Base-by-base conservation (phyloP, 1,140 invertebrate species). In the Nasonia vitripennis region DNA sequence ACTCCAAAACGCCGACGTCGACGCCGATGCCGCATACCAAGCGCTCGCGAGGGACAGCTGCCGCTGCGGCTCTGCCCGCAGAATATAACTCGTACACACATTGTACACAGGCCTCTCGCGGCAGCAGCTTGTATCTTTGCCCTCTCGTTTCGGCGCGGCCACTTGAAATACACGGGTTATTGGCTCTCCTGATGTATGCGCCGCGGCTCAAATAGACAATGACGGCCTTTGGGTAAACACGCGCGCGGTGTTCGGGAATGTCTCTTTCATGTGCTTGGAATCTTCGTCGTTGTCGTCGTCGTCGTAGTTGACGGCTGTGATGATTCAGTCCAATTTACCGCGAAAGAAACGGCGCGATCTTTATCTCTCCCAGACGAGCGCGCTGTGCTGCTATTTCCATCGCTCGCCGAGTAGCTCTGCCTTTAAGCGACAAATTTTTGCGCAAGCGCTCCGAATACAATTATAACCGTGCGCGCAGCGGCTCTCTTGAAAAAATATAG, bases 191-290 rank as follows among this genome's bases (percentile, higher is more conserved):
- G 3, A 37, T n/a, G 1, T 62, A 6, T 2, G 20, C 6, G 77
- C 37, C 31, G 75, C 14, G 37, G 17, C 83, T 80, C 84, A 48
- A 85, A 81, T 71, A 80, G 84, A 86, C 45, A 74, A 73, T 48
- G 70, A 62, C 55, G 7, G 6, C 4, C 55, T 62, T 17, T n/a
- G 6, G 20, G 55, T 62, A n/a, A 62, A 62, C 20, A n/a, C 10
- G 9, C 10, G 20, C 55, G 5, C 6, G 55, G 4, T 62, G 17
- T 20, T 7, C 20, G 17, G 55, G 55, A 20, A 62, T 62, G 17
- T 62, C 55, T 62, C 55, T 62, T 2, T 20, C 5, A 17, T 20
- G 55, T 14, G 0, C 27, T 27, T n/a, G 14, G 17, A 4, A 62
- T 20, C 20, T 4, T 62, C 55, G 20, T 14, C 17, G 55, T 4